phyloP scores from a whole-genome alignment of 2,888 invertebrate genomes.

The Metacarcinus magister region DNA sequence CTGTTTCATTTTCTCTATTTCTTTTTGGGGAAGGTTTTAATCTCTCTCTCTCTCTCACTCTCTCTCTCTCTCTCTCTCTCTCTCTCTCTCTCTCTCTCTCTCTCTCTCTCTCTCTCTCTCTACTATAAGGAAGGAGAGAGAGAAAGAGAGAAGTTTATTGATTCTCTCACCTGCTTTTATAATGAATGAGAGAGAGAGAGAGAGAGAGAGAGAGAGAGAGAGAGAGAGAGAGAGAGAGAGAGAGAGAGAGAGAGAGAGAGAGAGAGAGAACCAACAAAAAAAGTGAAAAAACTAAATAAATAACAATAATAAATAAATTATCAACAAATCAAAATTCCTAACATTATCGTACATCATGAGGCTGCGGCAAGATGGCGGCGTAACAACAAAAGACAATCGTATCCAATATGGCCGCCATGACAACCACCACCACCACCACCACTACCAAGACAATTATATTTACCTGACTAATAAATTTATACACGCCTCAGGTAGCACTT shows the following conservation, averaged over 20 bases:
- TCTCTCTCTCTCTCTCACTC: not conserved
- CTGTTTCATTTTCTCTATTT: not conserved
- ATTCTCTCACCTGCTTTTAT: conserved; percentile 37
- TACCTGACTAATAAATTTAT: not conserved
- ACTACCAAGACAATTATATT: conserved; percentile 10
- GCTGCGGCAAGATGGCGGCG: not conserved
- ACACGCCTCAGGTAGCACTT: not conserved
- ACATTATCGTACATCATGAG: not conserved
- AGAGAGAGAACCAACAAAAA: too few species aligned
- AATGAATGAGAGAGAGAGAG: conserved; percentile 36
- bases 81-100: conserved; percentile 48
- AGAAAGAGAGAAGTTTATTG: conserved; percentile 35
- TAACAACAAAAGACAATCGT: not conserved
- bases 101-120: conserved; percentile 32
- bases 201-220: conserved; percentile 48
- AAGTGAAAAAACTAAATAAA: not conserved
- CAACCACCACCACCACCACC: not conserved
- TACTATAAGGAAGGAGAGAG: conserved; percentile 27
- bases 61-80: conserved; percentile 62
- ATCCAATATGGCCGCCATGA: not conserved
- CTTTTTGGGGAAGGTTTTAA: not conserved
- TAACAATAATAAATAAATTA: not conserved
- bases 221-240: conserved; percentile 44
- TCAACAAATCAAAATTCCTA: not conserved
- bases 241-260: conserved; percentile 47